Evolutionary conservation across 2,113 vertebrate genomes (phyloP).

Genomic region (Thamnophis sirtalis): DNA sequence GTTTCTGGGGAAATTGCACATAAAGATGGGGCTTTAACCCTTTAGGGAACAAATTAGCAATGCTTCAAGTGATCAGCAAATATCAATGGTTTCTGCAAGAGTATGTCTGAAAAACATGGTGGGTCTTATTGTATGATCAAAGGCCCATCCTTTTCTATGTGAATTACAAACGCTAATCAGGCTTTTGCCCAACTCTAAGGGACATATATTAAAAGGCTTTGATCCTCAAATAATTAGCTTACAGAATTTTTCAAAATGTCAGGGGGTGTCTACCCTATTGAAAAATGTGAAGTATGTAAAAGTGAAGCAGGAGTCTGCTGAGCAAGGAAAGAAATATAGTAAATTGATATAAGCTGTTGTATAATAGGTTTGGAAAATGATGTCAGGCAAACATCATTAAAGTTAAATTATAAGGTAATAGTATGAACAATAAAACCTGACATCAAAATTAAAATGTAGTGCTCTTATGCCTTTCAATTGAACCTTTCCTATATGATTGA

Average conservation of each 20-base stretch:
- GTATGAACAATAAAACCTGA: not conserved
- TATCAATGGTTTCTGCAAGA: not conserved
- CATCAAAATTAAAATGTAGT: not conserved
- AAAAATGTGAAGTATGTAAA: not conserved
- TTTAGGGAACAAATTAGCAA: not conserved
- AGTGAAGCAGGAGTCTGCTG: not conserved
- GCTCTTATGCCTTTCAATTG: not conserved
- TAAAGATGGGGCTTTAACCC: not conserved
- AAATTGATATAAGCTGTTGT: not conserved
- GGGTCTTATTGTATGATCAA: not conserved
- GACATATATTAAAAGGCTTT: not conserved
- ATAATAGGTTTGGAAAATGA: not conserved
- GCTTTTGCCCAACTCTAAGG: not conserved
- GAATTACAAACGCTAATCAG: not conserved
- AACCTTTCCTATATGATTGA: not conserved
- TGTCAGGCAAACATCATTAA: not conserved
- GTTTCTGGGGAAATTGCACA: not conserved
- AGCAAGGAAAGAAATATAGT: not conserved
- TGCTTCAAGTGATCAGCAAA: not conserved
- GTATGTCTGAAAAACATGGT: not conserved
- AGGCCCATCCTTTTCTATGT: not conserved
- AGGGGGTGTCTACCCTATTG: not conserved
- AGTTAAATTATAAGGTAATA: not conserved
- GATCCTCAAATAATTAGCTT: not conserved
- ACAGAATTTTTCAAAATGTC: not conserved